Evolutionary conservation across 1,140 invertebrate genomes (phyloP).

Genomic region (Spodoptera frugiperda): DNA sequence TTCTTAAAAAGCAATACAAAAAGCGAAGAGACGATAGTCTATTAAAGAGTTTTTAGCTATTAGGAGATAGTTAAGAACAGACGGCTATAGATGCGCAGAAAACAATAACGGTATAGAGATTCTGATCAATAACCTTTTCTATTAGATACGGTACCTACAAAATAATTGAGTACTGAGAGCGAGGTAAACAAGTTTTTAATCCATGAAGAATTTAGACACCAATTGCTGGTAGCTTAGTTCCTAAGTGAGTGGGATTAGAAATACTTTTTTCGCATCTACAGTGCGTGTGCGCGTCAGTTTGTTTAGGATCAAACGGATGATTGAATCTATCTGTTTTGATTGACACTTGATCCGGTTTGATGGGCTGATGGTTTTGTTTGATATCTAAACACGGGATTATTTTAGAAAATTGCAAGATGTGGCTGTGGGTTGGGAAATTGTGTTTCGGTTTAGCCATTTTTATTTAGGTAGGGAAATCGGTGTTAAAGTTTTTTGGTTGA

Average conservation of each 20-base stretch:
- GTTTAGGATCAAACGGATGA: conserved; percentile 64
- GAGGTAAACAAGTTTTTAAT: neutral
- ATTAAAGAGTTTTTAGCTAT: conserved; percentile 4
- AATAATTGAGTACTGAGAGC: neutral
- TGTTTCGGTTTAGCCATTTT: neutral
- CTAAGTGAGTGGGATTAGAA: conserved; percentile 54
- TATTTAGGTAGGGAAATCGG: too few relatives aligned
- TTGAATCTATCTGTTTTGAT: conserved; percentile 60
- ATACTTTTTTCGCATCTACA: conserved; percentile 51
- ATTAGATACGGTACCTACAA: neutral
- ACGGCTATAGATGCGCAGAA: neutral
- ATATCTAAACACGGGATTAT: conserved; percentile 46
- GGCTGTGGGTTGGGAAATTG: neutral
- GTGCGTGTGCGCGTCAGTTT: conserved; percentile 57
- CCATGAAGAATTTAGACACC: neutral
- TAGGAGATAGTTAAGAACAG: neutral
- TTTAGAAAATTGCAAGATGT: conserved; percentile 45
- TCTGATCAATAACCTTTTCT: too few relatives aligned
- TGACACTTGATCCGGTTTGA: conserved; percentile 62
- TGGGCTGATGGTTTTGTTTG: conserved; percentile 41
- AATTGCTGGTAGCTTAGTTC: conserved; percentile 11
- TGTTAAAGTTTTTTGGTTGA: too few relatives aligned
- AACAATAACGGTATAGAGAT: too few relatives aligned
- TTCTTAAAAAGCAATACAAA: conserved; percentile 37
- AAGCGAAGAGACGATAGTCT: conserved; percentile 12